Conservation (phyloP, 2,888 invertebrate genomes). For the Dolichopus griseipennis region DNA sequence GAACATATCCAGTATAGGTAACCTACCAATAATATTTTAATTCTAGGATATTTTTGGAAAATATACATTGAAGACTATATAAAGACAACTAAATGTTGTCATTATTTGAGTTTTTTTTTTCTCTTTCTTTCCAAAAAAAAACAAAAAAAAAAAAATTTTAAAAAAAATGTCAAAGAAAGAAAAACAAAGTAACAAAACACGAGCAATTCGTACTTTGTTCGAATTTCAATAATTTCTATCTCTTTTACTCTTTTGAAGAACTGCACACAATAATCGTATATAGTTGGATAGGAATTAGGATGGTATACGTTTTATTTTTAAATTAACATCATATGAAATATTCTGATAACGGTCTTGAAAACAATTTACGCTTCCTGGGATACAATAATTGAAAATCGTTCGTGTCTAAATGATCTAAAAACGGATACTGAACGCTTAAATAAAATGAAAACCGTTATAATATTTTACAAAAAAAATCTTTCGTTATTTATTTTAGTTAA, state of each 20-base stretch:
- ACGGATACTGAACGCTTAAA: neutral
- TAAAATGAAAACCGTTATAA: too few relatives aligned
- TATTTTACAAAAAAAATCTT: too few relatives aligned
- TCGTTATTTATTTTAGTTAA: neutral
- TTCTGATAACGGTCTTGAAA: constrained; percentile 5
- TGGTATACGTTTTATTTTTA: neutral
- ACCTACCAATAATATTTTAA: neutral
- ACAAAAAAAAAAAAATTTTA: neutral
- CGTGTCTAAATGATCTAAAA: constrained; percentile 6
- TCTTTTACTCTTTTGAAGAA: too few relatives aligned
- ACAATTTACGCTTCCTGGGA: constrained; percentile 4
- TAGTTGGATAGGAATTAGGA: too few relatives aligned
- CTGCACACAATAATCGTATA: too few relatives aligned
- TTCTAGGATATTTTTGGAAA: too few relatives aligned
- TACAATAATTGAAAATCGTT: neutral
- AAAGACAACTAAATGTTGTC: neutral
- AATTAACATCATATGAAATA: neutral
- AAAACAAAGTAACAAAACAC: neutral
- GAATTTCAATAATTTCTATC: neutral
- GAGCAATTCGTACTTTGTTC: neutral
- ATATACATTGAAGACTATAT: too few relatives aligned
- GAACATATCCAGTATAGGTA: too few relatives aligned
- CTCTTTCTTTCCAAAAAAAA: too few relatives aligned
- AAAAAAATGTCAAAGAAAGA: neutral
- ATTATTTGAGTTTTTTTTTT: neutral